A percentile compares a stretch with the other conserved stretches of the same genome.
Conservation (phyloP, 1,140 invertebrate species). For the Asobara japonica region DNA sequence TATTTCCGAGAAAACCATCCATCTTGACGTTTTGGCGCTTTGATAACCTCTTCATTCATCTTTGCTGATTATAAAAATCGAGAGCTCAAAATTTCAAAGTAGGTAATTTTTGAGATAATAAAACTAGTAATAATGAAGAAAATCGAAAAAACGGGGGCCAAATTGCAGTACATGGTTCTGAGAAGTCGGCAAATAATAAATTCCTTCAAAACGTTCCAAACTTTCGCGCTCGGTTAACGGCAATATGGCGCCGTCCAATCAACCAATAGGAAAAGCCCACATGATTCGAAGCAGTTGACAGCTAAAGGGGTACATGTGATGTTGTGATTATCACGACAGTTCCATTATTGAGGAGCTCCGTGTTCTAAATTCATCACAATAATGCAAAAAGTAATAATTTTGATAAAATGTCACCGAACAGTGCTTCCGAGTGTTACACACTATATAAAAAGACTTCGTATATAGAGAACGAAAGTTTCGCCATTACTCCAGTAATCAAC, state of each 20-base stretch:
- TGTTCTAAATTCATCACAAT: conserved; percentile 3
- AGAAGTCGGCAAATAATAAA: no score
- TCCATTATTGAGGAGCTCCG: background rate
- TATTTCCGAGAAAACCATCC: no score
- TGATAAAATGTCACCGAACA: conserved; percentile 42
- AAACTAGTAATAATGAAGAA: no score
- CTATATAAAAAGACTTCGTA: conserved; percentile 23
- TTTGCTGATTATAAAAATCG: no score
- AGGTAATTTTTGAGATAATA: no score
- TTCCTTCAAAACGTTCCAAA: no score
- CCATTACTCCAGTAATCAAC: conserved; percentile 37
- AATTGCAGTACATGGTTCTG: no score
- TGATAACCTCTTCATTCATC: no score
- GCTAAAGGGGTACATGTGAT: background rate
- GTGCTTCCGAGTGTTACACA: conserved; percentile 31
- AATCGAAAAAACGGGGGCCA: no score
- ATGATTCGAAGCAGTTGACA: conserved; percentile 12
- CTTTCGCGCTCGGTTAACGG: no score
- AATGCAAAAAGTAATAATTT: conserved; percentile 13
- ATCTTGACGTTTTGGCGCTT: no score
- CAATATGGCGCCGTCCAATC: background rate
- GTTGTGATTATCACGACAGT: background rate
- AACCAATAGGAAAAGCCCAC: conserved; percentile 30
- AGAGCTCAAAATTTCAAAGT: no score
- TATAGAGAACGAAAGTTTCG: conserved; percentile 35